Percentiles rank a stretch among this genome's conserved stretches.
Evolutionary conservation across 2,888 invertebrate genomes (phyloP).

Genomic region (Callyntrura sp.): DNA sequence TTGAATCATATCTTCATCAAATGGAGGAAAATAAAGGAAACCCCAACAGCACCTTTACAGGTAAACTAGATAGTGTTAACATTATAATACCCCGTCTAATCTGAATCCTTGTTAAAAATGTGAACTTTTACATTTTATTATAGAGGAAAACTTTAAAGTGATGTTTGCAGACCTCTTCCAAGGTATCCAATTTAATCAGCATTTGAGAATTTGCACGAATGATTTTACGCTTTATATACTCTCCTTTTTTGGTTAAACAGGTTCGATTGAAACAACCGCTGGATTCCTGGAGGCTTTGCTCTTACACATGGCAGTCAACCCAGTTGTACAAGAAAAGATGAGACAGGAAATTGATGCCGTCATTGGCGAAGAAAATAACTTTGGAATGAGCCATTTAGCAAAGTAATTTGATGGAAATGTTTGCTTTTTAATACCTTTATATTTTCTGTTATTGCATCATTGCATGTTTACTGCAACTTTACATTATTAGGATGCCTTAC

Average conservation of each 20-base stretch:
- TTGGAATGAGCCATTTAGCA: constrained; percentile 19
- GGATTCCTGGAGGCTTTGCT: constrained; percentile 28
- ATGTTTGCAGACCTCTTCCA: constrained; percentile 21
- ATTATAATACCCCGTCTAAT: neutral
- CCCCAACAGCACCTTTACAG: constrained; percentile 10
- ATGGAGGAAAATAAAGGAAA: constrained; percentile 21
- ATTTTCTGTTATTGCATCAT: neutral
- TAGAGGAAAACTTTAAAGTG: constrained; percentile 28
- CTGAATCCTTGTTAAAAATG: no score
- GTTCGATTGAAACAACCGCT: constrained; percentile 24
- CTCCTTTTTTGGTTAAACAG: neutral
- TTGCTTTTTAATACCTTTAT: neutral
- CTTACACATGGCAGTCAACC: constrained; percentile 1
- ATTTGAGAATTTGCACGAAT: no score
- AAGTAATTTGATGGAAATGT: neutral
- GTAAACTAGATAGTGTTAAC: neutral
- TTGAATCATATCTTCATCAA: constrained; percentile 11
- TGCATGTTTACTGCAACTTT: neutral
- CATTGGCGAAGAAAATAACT: neutral
- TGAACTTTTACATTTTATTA: neutral
- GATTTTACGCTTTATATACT: neutral
- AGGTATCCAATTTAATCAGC: no score
- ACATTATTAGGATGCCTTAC: constrained; percentile 40
- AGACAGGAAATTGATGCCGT: constrained; percentile 1
- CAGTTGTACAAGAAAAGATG: neutral